Base-by-base conservation (phyloP, 2,113 vertebrate species). In the Stigmatopora nigra region DNA sequence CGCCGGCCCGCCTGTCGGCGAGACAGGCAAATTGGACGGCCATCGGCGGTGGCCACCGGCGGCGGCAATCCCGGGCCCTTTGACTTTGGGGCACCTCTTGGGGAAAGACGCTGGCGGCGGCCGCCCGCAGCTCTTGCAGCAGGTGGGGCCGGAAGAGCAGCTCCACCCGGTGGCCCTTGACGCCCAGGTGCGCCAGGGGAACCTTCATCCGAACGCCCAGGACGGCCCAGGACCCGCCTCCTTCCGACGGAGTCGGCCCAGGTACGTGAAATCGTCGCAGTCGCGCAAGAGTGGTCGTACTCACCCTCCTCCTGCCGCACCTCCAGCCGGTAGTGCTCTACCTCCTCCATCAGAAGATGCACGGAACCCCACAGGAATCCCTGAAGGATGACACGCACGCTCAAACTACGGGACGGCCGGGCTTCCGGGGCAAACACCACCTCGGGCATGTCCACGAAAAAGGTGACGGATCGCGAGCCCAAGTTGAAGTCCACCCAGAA, bases 401-500 rank as follows among this genome's bases (percentile, higher is more conserved):
- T 17, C 20, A 4, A 19, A 48, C 46, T 11, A 17, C 41, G 8
- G 13, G 10, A 0, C n/a, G 15, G 25, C 15, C 5, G 35, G 25
- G 25, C 25, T 31, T 31, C 25, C 25, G 25, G 51, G 14, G 5
- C 38, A 4, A 31, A 3, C 2, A 19, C 7, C 17, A 96, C 95
- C 92, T 93, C 86, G 0, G 69, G 75, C 19, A 86, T 89, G 15
- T 95, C 81, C 36, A 93, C 86, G 16, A 94, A 96, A 86, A 98
- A 96, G 68, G 92, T 93, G 63, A 98, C 81, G n/a, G 91, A 91
- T 61, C 83, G 88, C 57, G 91, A 95, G 36, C 89, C 90, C 0
- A 80, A 1, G 1, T 98, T 98, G 69, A 98, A 98, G 68, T 98
- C 95, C 0, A 98, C 90, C 96, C 96, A 98, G 77, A 97, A 98